phyloP scores from a whole-genome alignment of 2,113 vertebrate genomes.

The Cyprinodon variegatus region DNA sequence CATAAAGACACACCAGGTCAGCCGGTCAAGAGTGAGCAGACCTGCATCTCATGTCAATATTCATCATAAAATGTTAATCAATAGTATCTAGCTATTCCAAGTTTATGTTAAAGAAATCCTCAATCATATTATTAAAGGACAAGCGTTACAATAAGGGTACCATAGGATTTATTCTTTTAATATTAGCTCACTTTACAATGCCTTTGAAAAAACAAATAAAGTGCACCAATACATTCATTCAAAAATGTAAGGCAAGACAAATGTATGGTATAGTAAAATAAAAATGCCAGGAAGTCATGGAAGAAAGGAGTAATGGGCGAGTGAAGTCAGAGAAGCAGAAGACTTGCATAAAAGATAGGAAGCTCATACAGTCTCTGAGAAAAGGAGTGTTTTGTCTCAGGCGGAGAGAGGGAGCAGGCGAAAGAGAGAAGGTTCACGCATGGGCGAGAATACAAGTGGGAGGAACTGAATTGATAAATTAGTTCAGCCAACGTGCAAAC shows the following conservation, averaged over 20 bases:
- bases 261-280: conserved; percentile 43
- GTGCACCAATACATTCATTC: conserved; percentile 45
- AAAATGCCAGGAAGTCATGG: conserved; percentile 37
- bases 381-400: conserved; percentile 59
- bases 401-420: conserved; percentile 29
- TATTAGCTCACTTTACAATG: conserved; percentile 21
- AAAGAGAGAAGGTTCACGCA: conserved; percentile 61
- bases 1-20: conserved; percentile 60
- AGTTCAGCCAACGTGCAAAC: conserved; percentile 77
- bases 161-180: conserved; percentile 44
- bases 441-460: conserved; percentile 74
- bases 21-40: conserved; percentile 57
- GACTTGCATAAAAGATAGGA: conserved; percentile 71
- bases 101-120: conserved; percentile 6
- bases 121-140: conserved; percentile 17
- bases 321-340: conserved; percentile 54
- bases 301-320: conserved; percentile 30
- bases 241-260: conserved; percentile 61
- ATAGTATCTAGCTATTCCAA: background rate
- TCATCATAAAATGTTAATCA: conserved; percentile 37
- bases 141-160: conserved; percentile 41
- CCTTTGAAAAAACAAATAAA: conserved; percentile 40
- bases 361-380: conserved; percentile 48
- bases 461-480: conserved; percentile 80
- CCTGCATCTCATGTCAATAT: conserved; percentile 32